A percentile compares a stretch with the other conserved stretches of the same genome.
phyloP scores from a whole-genome alignment of 2,888 invertebrate species.

The Aporophyla lueneburgensis region DNA sequence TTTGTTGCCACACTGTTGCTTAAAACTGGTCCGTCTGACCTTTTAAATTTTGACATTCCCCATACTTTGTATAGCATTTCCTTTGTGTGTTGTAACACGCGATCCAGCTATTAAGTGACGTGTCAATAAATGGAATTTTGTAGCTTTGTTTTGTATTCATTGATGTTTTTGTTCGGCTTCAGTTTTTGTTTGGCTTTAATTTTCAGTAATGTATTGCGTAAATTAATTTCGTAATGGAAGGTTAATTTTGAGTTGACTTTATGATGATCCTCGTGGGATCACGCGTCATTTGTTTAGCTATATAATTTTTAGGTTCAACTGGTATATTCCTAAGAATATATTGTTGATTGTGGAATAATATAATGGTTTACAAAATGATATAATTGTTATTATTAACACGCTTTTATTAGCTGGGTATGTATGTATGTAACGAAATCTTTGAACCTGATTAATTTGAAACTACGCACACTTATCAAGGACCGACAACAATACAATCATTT shows the following conservation, averaged over 20 bases:
- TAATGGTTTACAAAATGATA: background rate
- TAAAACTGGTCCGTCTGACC: constrained; percentile 57
- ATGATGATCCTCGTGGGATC: constrained; percentile 9
- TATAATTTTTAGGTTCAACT: background rate
- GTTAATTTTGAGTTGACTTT: constrained; percentile 23
- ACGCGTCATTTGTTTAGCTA: background rate
- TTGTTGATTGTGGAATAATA: too few species aligned
- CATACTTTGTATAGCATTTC: constrained; percentile 74
- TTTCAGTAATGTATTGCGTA: constrained; percentile 45
- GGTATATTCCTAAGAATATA: background rate
- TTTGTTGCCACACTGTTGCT: constrained; percentile 35
- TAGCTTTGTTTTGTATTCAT: constrained; percentile 62
- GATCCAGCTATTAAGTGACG: constrained; percentile 80
- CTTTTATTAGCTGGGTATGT: too few species aligned
- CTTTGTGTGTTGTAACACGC: constrained; percentile 80
- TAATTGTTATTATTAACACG: background rate
- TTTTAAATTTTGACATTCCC: constrained; percentile 71
- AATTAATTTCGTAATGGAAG: constrained; percentile 19
- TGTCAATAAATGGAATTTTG: constrained; percentile 78
- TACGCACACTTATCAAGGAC: too few species aligned
- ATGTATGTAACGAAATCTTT: too few species aligned
- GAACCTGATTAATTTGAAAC: too few species aligned
- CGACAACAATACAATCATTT: too few species aligned
- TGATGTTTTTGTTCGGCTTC: constrained; percentile 54
- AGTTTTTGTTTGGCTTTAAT: constrained; percentile 48